These are phyloP conservation scores for Palythoa heliodiscus DNA, from an alignment of 92 coral and sea anemone genomes.

Conservation along the genomic window DNA sequence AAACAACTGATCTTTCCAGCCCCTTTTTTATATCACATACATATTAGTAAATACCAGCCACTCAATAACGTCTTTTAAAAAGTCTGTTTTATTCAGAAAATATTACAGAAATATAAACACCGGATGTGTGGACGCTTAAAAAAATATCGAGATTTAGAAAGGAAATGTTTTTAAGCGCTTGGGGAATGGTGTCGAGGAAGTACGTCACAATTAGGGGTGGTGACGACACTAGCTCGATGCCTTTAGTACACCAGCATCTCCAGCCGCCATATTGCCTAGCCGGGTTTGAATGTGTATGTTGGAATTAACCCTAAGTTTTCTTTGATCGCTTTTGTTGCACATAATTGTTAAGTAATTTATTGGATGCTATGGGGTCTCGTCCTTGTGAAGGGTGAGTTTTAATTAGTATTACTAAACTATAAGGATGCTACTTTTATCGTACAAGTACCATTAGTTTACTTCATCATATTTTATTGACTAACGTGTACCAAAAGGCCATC, in stretches of 20 bases:
- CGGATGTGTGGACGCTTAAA: not conserved
- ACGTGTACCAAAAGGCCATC: not conserved
- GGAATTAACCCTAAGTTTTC: conserved; percentile 5
- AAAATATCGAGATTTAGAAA: not conserved
- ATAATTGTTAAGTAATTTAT: not conserved
- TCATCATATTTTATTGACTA: not conserved
- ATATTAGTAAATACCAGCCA: too few relatives aligned
- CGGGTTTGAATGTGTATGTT: conserved; percentile 27
- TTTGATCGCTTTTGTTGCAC: conserved; percentile 21
- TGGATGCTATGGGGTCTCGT: conserved; percentile 32
- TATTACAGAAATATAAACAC: too few relatives aligned
- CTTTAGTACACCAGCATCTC: conserved; percentile 1
- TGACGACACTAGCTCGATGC: conserved; percentile 66
- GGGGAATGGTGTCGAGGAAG: conserved; percentile 81
- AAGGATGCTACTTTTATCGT: not conserved
- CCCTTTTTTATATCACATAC: too few relatives aligned
- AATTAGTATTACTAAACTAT: not conserved
- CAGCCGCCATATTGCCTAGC: conserved; percentile 42
- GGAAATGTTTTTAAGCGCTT: not conserved
- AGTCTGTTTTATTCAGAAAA: too few relatives aligned
- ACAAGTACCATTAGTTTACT: not conserved
- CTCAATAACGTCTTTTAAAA: too few relatives aligned
- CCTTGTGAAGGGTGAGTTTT: conserved; percentile 35
- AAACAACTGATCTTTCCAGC: too few relatives aligned
- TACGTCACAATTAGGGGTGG: conserved; percentile 95